phyloP scores from a whole-genome alignment of 1,140 invertebrate genomes.

The Drosophila lacteicornis region DNA sequence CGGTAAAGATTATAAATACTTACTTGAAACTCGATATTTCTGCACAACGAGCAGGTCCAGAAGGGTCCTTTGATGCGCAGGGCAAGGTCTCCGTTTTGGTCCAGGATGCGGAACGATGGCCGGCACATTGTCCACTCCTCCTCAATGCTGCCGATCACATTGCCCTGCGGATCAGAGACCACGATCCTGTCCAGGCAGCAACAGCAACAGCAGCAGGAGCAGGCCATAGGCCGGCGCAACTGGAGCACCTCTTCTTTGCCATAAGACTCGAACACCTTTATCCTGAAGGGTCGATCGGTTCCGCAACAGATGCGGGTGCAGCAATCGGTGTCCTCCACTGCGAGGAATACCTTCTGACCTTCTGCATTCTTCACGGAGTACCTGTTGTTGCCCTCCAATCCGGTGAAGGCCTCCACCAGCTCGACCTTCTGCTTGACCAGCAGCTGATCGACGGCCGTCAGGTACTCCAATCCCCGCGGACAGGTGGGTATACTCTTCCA shows the following conservation, averaged over 20 bases:
- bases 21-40: conserved; percentile 90
- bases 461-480: conserved; percentile 96
- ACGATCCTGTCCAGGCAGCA: conserved; percentile 94
- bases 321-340: conserved; percentile 93
- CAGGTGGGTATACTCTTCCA: conserved; percentile 93
- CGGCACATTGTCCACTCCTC: conserved; percentile 94
- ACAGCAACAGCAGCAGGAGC: conserved; percentile 91
- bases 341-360: conserved; percentile 93
- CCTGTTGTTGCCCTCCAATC: conserved; percentile 95
- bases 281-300: conserved; percentile 91
- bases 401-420: conserved; percentile 92
- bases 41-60: conserved; percentile 92
- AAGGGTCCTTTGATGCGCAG: conserved; percentile 93
- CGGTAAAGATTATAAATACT: conserved; percentile 20
- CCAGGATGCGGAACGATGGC: conserved; percentile 91
- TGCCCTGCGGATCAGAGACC: conserved; percentile 90
- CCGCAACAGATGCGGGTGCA: conserved; percentile 92
- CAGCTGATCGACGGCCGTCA: conserved; percentile 94
- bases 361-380: conserved; percentile 91
- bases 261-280: conserved; percentile 92
- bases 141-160: conserved; percentile 90
- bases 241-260: conserved; percentile 90
- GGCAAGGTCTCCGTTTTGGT: conserved; percentile 90
- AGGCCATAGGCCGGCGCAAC: conserved; percentile 90
- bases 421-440: conserved; percentile 95